Percentiles rank a stretch among this genome's conserved stretches.
phyloP scores from a whole-genome alignment of 2,113 vertebrate genomes.

The Meriones unguiculatus region DNA sequence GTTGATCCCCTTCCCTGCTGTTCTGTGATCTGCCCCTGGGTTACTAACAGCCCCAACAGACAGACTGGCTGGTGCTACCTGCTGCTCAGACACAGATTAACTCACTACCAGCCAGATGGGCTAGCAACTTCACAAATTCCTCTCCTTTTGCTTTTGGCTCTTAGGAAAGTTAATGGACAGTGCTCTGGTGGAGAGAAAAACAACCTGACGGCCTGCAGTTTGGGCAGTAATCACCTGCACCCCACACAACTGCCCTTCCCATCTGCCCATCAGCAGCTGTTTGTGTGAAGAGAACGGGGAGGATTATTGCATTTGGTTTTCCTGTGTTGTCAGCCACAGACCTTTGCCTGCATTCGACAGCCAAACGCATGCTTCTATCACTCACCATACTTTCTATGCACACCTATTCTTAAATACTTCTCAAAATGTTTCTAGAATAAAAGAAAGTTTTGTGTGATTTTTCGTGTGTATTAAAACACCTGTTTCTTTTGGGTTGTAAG shows the following conservation, averaged over 20 bases:
- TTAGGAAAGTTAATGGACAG: constrained; percentile 85
- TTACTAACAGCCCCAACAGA: constrained; percentile 90
- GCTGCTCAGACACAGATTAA: constrained; percentile 90
- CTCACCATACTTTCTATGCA: not conserved
- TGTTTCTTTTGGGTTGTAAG: not conserved
- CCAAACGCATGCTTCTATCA: constrained; percentile 44
- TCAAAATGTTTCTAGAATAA: constrained; percentile 8
- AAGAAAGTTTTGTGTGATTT: not conserved
- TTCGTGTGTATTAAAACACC: not conserved
- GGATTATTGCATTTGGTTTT: not conserved
- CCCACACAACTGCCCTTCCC: constrained; percentile 83
- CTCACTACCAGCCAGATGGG: constrained; percentile 90
- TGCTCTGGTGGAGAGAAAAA: constrained; percentile 83
- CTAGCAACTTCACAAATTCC: constrained; percentile 89
- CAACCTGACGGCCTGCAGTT: constrained; percentile 82
- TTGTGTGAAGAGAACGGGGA: constrained; percentile 60
- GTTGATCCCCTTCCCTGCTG: constrained; percentile 91
- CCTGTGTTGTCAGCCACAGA: not conserved
- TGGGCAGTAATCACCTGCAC: constrained; percentile 83
- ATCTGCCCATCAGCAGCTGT: constrained; percentile 83
- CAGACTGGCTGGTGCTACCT: constrained; percentile 89
- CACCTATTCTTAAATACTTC: not conserved
- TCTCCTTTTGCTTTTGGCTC: constrained; percentile 86
- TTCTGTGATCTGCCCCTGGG: constrained; percentile 89
- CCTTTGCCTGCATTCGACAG: constrained; percentile 48